Conservation (phyloP, 2,888 invertebrate genomes). For the Coleophora flavipennella region DNA sequence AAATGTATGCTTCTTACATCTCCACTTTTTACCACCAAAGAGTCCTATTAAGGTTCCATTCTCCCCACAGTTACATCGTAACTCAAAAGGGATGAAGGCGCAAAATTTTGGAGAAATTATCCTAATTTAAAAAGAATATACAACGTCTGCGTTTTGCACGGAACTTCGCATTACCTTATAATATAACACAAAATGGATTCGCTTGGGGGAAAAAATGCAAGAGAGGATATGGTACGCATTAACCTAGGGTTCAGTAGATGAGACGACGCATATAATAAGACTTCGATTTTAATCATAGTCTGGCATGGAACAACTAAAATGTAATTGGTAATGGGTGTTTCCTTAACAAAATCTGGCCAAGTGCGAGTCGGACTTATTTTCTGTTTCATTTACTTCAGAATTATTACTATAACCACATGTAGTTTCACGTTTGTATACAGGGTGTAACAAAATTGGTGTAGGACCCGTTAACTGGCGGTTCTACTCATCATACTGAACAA, state of each 20-base stretch:
- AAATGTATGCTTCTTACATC: background rate
- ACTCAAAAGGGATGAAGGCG: constrained; percentile 44
- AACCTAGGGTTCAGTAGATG: background rate
- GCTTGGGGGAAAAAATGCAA: constrained; percentile 15
- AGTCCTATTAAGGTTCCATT: background rate
- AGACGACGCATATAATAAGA: background rate
- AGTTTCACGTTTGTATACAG: no score
- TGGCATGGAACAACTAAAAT: constrained; percentile 5
- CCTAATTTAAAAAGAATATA: constrained; percentile 40
- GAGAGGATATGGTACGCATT: background rate
- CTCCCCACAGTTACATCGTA: constrained; percentile 20
- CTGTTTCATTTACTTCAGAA: no score
- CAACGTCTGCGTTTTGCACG: constrained; percentile 17
- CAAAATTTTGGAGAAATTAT: constrained; percentile 27
- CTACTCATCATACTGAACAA: no score
- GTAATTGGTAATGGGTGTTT: no score
- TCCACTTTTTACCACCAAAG: background rate
- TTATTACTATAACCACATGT: no score
- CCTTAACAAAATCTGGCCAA: no score
- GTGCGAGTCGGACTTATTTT: no score
- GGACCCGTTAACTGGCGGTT: no score
- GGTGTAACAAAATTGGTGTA: no score
- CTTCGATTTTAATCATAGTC: no score
- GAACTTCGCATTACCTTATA: no score
- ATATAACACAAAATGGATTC: constrained; percentile 15